Evolutionary conservation across 2,888 invertebrate genomes (phyloP).

Genomic region (Xylophagus ater): DNA sequence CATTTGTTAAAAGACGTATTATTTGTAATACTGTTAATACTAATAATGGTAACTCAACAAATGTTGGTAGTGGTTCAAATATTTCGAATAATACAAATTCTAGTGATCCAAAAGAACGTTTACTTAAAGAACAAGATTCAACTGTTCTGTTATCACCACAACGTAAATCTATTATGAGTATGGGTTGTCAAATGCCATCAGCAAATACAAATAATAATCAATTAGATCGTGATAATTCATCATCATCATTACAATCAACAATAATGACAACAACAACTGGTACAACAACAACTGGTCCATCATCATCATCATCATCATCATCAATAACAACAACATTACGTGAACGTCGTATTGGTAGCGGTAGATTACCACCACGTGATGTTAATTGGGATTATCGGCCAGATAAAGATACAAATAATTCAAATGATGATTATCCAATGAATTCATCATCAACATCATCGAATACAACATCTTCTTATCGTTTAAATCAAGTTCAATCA

Average conservation of each 20-base stretch:
- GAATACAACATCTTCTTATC: conserved; percentile 26
- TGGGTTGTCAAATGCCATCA: conserved; percentile 63
- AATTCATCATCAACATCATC: conserved; percentile 23
- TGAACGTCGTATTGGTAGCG: conserved; percentile 68
- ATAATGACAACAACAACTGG: too few relatives aligned
- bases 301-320: too few relatives aligned
- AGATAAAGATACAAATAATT: conserved; percentile 11
- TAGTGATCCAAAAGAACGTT: conserved; percentile 60
- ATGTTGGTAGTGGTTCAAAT: not conserved
- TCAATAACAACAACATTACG: conserved; percentile 9
- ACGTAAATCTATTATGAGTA: conserved; percentile 73
- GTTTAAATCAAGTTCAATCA: not conserved
- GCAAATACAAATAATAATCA: not conserved
- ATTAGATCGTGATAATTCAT: not conserved
- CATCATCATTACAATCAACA: too few relatives aligned
- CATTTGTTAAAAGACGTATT: conserved; percentile 34
- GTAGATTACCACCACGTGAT: conserved; percentile 60
- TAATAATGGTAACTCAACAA: not conserved
- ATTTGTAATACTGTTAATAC: conserved; percentile 10
- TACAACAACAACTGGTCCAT: too few relatives aligned
- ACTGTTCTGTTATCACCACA: conserved; percentile 72
- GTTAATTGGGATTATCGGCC: conserved; percentile 41
- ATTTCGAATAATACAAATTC: conserved; percentile 12
- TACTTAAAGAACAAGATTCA: conserved; percentile 72
- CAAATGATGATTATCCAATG: conserved; percentile 28